Conservation (phyloP, 2,888 invertebrate species). For the Nasonia oneida region DNA sequence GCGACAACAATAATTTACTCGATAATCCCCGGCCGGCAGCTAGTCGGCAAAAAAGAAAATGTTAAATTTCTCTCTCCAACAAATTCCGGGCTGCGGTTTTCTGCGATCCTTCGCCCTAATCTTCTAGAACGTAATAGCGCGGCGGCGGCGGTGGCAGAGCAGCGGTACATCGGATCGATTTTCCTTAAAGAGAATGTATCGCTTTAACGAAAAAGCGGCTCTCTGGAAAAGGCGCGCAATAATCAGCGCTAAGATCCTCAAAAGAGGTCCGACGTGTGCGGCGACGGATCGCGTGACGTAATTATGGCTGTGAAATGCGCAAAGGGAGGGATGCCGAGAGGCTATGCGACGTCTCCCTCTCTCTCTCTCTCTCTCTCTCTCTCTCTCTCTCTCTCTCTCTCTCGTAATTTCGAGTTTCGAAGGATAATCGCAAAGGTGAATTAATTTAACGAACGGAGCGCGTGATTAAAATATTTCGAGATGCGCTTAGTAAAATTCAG, state of each 20-base stretch:
- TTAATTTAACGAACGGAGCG: background rate
- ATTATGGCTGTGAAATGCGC: background rate
- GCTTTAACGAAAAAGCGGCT: constrained; percentile 25
- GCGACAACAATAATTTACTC: constrained; percentile 42
- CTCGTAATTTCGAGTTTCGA: background rate
- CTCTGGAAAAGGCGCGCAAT: background rate
- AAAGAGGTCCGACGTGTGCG: background rate
- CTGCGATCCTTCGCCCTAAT: constrained; percentile 52
- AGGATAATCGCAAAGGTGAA: background rate
- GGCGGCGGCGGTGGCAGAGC: background rate
- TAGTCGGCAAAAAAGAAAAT: background rate
- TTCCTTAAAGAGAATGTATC: constrained; percentile 56
- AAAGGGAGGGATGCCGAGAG: background rate
- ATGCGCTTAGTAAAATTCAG: constrained; percentile 39
- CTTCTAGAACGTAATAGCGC: constrained; percentile 45
- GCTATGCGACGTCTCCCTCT: background rate
- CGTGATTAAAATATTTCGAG: constrained; percentile 5
- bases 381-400: too few species aligned
- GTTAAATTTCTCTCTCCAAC: constrained; percentile 11
- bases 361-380: too few species aligned
- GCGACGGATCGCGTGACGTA: constrained; percentile 6
- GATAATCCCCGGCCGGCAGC: constrained; percentile 4
- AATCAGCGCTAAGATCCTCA: constrained; percentile 35
- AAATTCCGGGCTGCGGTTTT: constrained; percentile 33
- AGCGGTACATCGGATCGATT: constrained; percentile 40